Evolutionary conservation across 2,113 vertebrate species (phyloP), one percentile per base, ranked within the genome.

Genomic region (Neogobius melanostomus): DNA sequence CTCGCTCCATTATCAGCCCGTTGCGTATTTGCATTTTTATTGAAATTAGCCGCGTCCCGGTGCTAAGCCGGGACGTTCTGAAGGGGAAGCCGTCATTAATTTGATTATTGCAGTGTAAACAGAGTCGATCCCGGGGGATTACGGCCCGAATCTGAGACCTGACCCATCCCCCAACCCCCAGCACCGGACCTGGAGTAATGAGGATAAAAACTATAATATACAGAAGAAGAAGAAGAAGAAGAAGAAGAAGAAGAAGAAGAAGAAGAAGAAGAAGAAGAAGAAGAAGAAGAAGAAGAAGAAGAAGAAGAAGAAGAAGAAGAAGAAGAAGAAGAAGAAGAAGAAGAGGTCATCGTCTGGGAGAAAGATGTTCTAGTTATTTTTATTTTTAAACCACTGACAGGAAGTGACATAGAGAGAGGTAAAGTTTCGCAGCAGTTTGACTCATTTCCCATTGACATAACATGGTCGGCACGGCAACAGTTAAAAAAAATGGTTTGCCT

Each of bases 81-180:
- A 36, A 48, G 56, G 70, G 77, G 74, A 82, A 82, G 80, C 76
- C 74, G 65, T 61, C 69, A 76, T 68, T 89, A 86, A 91, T 91
- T 90, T 88, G 77, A 89, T 92, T 93, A 94, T 94, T 93, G 81
- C 91, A 90, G 75, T 93, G 93, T 95, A 95, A 96, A 95, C 95
- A 95, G 94, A 94, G 93, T 93, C 88, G 81, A 85, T 94, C 94
- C 93, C 94, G 90, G 88, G 90, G 94, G 94, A 95, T 98, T 95
- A 97, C 88, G 80, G 69, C 12, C 50, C 91, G 76, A 97, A 96
- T 95, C 95, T 36, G 28, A 36, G 28, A 36, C 28, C 0, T 36
- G 28, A 36, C 28, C 93, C 6, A 3, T 7, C 14, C 90, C 93
- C 72, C 90, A 7, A 14, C 57, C 57, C 56, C 11, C 28, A 42